Conservation (phyloP, 2,113 vertebrate species). For the Sisor rabdophorus region DNA sequence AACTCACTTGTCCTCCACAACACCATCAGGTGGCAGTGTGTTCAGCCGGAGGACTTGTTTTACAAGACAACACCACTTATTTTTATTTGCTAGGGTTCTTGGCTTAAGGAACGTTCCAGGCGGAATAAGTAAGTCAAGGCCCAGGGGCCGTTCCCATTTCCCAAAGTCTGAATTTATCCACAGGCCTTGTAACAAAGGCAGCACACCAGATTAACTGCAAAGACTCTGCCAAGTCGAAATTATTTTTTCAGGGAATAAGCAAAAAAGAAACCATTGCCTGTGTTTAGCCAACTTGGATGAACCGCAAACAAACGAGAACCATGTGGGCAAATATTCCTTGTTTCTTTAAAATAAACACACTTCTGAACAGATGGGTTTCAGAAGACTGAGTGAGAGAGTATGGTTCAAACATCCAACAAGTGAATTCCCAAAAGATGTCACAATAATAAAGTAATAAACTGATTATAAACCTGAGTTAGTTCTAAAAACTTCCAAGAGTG, state of each 20-base stretch:
- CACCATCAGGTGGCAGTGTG: constrained; percentile 15
- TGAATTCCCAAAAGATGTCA: not conserved
- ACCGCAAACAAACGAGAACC: constrained; percentile 27
- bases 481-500: not conserved
- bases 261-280: not conserved
- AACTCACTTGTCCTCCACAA: not conserved
- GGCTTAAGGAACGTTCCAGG: constrained; percentile 10
- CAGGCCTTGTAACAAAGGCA: constrained; percentile 10
- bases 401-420: not conserved
- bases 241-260: constrained; percentile 19
- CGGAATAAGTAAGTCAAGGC: not conserved
- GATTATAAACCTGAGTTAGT: not conserved
- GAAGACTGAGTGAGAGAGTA: not conserved
- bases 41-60: constrained; percentile 4
- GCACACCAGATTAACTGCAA: constrained; percentile 23
- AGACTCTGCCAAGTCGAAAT: constrained; percentile 21
- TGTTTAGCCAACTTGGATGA: constrained; percentile 19
- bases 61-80: not conserved
- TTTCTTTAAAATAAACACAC: constrained; percentile 27
- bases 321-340: constrained; percentile 30
- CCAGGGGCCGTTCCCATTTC: constrained; percentile 9
- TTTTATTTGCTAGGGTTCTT: constrained; percentile 18
- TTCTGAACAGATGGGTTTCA: constrained; percentile 25
- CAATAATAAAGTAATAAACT: not conserved
- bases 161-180: constrained; percentile 21